Percentiles rank a stretch among this genome's conserved stretches.
phyloP scores from a whole-genome alignment of 2,888 invertebrate species.

The Hypena proboscidalis region DNA sequence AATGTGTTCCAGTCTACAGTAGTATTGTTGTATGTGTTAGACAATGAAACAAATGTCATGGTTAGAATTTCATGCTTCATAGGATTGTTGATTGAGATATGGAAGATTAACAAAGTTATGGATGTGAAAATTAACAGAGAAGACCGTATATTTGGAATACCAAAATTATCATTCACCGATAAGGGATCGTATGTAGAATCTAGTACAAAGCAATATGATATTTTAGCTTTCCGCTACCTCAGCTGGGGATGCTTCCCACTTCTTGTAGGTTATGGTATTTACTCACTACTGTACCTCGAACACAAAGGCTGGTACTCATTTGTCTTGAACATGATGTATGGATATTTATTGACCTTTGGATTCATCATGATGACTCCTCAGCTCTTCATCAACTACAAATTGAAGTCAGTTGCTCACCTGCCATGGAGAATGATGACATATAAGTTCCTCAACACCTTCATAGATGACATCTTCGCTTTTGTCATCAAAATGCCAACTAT shows the following conservation, averaged over 20 bases:
- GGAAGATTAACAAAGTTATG: slow-evolving; percentile 98
- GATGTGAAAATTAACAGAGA: slow-evolving; percentile 92
- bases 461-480: slow-evolving; percentile 99
- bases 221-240: slow-evolving; percentile 97
- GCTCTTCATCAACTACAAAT: slow-evolving; percentile 99
- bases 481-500: slow-evolving; percentile 99
- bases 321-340: slow-evolving; percentile 97
- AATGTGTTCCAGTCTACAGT: slow-evolving; percentile 98
- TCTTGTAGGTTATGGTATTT: slow-evolving; percentile 96
- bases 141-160: slow-evolving; percentile 91
- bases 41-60: slow-evolving; percentile 99
- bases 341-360: slow-evolving; percentile 98
- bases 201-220: slow-evolving; percentile 96
- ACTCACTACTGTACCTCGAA: slow-evolving; percentile 97
- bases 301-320: slow-evolving; percentile 99
- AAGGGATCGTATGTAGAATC: slow-evolving; percentile 99
- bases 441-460: slow-evolving; percentile 99
- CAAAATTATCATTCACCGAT: slow-evolving; percentile 92
- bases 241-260: slow-evolving; percentile 98
- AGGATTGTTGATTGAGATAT: slow-evolving; percentile 97
- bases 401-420: slow-evolving; percentile 99
- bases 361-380: slow-evolving; percentile 99
- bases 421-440: slow-evolving; percentile 99
- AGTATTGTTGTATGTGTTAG: slow-evolving; percentile 97
- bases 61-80: slow-evolving; percentile 97